phyloP scores from a whole-genome alignment of 2,113 vertebrate species.

The Odocoileus hemionus region DNA sequence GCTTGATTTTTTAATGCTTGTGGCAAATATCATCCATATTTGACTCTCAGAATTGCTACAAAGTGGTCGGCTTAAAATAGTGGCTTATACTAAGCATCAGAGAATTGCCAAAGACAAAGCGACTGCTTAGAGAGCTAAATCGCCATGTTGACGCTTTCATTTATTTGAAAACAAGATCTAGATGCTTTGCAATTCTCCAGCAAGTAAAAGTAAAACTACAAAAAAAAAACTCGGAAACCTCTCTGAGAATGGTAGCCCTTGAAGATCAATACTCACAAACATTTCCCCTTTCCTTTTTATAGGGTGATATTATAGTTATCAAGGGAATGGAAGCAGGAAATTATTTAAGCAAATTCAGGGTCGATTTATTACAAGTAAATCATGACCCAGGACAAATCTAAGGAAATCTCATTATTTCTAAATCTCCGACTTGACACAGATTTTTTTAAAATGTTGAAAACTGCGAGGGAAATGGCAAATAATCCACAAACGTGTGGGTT shows the following conservation, averaged over 20 bases:
- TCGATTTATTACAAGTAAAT: background rate
- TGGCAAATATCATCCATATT: background rate
- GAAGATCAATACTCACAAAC: background rate
- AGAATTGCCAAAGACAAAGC: background rate
- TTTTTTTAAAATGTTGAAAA: background rate
- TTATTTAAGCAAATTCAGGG: background rate
- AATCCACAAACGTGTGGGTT: background rate
- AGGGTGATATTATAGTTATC: background rate
- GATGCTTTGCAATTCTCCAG: background rate
- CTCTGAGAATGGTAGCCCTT: background rate
- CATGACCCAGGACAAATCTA: constrained; percentile 11
- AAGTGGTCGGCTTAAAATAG: background rate
- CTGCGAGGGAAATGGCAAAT: constrained; percentile 19
- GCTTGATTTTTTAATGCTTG: background rate
- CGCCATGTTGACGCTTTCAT: background rate
- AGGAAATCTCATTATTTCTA: constrained; percentile 22
- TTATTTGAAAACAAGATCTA: background rate
- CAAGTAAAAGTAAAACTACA: background rate
- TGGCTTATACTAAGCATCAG: background rate
- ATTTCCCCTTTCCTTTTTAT: background rate
- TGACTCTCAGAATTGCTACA: background rate
- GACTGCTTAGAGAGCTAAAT: background rate
- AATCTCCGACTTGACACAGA: background rate
- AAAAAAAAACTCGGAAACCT: rapidly evolving
- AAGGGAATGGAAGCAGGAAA: background rate